Conservation (phyloP, 2,113 vertebrate species). For the Scalopus aquaticus region DNA sequence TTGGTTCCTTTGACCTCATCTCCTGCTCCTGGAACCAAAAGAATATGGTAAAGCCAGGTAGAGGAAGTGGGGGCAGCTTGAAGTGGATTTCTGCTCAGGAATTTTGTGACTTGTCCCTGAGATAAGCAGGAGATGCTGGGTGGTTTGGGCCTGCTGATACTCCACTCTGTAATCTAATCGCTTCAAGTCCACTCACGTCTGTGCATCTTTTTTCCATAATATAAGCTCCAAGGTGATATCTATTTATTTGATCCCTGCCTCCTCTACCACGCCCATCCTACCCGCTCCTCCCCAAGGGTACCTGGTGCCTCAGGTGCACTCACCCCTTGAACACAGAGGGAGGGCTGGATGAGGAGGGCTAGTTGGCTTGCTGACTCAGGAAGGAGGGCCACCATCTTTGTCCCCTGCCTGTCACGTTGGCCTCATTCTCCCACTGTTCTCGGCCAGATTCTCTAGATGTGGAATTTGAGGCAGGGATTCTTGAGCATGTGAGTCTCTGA, state of each 20-base stretch:
- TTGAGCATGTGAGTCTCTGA: not conserved
- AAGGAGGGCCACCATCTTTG: not conserved
- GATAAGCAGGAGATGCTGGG: not conserved
- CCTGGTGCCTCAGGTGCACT: not conserved
- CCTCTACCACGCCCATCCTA: not conserved
- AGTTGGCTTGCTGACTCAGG: not conserved
- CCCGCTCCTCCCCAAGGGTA: not conserved
- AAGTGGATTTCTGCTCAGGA: not conserved
- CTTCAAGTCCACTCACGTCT: not conserved
- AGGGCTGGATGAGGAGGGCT: not conserved
- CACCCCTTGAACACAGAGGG: not conserved
- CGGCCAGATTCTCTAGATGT: not conserved
- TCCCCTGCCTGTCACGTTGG: not conserved
- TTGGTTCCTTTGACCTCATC: rapidly evolving
- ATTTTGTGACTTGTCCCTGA: not conserved
- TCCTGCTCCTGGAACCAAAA: not conserved
- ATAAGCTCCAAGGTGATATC: not conserved
- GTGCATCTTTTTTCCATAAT: not conserved
- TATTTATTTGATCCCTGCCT: not conserved
- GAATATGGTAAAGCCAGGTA: not conserved
- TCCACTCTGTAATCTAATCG: not conserved
- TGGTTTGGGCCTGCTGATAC: not conserved
- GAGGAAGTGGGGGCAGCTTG: not conserved
- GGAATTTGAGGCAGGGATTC: not conserved
- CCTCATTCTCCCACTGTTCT: rapidly evolving